Base-by-base conservation (phyloP, 1,140 invertebrate genomes). In the Brachionus angularis region DNA sequence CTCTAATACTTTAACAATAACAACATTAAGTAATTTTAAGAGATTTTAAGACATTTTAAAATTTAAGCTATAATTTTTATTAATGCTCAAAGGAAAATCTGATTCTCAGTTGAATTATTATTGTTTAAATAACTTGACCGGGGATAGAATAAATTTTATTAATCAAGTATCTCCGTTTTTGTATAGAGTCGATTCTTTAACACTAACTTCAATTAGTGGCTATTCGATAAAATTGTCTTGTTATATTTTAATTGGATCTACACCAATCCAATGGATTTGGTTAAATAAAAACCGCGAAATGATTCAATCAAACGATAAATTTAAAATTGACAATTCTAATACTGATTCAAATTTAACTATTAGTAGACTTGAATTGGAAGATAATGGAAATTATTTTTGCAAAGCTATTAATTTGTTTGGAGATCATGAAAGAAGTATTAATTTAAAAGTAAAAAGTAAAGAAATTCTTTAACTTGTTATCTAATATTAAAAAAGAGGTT, bases 201-300 rank as follows among this genome's bases (percentile, higher is more conserved):
- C 18, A 21, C 5, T 31, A 21, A 21, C 18, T 50, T 39, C 25
- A 1, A 8, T 50, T 18, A 50, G 47, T 33, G 62, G 62, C 14
- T 12, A 34, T 27, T 18, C 27, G 29, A 25, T 67, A 1, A 29
- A 16, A 0, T 12, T 67, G 10, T 50, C 42, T 10, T 67, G 62
- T 50, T 50, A 67, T 23, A 2, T 47, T 29, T 36, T 67, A 50
- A 27, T 67, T 23, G 62, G 62, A 12, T 31, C 25, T 47, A 1
- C 14, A 29, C 4, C 21, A 23, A 50, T 67, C 18, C 21, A 67
- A 34, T 67, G 62, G 62, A 29, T 12, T 14, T 67, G 62, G 62
- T 29, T 34, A 67, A 10, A 27, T 34, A 8, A 5, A 31, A 44
- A 64, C 14, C 34, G 31, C 8, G 14, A 55, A 44, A 33, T 7